A percentile compares a stretch with the other conserved stretches of the same genome.
These are phyloP conservation scores for Lontra canadensis DNA, from an alignment of 2,113 vertebrate genomes.

Conservation along the genomic window DNA sequence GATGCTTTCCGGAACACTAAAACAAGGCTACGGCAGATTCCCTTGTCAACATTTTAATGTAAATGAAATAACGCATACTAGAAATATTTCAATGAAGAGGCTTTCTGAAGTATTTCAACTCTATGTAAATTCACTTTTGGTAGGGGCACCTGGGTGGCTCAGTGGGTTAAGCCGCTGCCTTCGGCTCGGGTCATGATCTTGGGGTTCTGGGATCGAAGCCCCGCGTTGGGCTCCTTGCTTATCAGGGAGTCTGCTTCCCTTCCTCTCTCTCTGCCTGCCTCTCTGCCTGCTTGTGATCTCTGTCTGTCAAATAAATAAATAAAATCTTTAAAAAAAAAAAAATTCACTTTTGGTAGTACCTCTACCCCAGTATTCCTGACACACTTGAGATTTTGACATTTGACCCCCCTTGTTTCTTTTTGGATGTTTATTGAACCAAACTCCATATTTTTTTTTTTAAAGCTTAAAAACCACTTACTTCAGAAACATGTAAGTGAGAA, in stretches of 20 bases:
- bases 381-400: not conserved
- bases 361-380: not conserved
- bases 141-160: no score
- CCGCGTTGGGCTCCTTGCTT: no score
- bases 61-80: not conserved
- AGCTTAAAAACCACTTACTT: not conserved
- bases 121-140: not conserved
- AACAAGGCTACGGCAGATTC: not conserved
- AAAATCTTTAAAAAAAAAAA: no score
- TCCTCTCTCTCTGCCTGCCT: no score
- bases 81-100: not conserved
- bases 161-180: no score
- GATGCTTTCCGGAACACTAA: not conserved
- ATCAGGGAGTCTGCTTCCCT: no score
- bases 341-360: not conserved
- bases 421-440: not conserved
- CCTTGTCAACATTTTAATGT: not conserved
- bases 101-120: not conserved
- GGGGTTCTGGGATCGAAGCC: no score
- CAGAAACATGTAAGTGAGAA: not conserved
- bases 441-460: not conserved
- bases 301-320: no score
- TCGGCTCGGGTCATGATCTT: no score
- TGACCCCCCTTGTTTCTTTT: not conserved
- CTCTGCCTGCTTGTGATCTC: no score